Base-by-base conservation (phyloP, 2,113 vertebrate species). In the Rissa tridactyla region DNA sequence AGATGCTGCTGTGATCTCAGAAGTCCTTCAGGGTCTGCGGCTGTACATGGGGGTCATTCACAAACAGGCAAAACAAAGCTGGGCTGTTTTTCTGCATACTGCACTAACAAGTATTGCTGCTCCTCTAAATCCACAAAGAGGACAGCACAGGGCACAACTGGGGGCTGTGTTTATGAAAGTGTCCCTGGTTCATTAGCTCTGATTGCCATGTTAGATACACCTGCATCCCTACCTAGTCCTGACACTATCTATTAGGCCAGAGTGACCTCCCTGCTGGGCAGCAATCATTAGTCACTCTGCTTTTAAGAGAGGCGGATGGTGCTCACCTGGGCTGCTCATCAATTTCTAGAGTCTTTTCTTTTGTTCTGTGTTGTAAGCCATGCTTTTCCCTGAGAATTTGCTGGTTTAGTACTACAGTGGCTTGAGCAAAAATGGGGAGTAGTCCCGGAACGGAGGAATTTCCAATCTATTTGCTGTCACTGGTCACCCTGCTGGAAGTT, bases 11-110 rank as follows among this genome's bases (percentile, higher is more conserved):
- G 44, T 71, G 20, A 36, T 61, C 51, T 66, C 57, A 4, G 18
- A 89, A 89, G 23, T 32, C 69, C 27, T 51, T 46, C 13, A 4
- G 40, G 17, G 16, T 34, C 38, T 82, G 32, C n/a, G 73, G 38
- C 34, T 1, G 0, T 49, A 32, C 4, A 2, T 2, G 18, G 4
- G 20, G 27, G 16, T 73, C 6, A 3, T n/a, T 66, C 46, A 60
- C 12, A 57, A 54, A 62, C 17, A 32, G 11, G 26, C 10, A 29
- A 49, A 65, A 85, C 18, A 38, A 75, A 46, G 25, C 22, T 57
- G 42, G 20, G 46, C 22, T 73, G 2, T 23, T 83, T 70, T 70
- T 47, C 60, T 73, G 46, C 38, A 5, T 34, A 25, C 10, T 54
- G 49, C 40, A 34, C 7, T 17, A 47, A 42, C 12, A 12, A 14